Evolutionary conservation across 2,797 vertebrate species (phyloP).

Genomic region (Miichthys miiuy): DNA sequence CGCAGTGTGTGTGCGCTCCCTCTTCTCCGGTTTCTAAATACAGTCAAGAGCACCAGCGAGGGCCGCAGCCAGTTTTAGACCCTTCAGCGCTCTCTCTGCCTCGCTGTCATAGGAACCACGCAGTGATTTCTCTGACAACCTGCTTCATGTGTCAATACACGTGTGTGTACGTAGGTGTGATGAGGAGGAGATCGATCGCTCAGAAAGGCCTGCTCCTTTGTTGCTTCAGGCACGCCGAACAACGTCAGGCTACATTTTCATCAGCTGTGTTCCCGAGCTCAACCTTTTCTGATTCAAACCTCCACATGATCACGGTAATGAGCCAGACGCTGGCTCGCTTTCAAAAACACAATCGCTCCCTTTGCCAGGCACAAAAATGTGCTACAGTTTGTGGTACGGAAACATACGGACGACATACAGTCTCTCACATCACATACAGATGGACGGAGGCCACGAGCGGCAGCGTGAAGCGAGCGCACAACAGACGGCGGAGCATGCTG

Average conservation of each 20-base stretch:
- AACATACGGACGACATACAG: slow-evolving; percentile 39
- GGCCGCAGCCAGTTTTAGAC: slow-evolving; percentile 33
- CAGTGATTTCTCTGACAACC: slow-evolving; percentile 15
- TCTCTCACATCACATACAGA: slow-evolving; percentile 41
- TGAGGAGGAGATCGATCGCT: background rate
- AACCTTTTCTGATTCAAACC: slow-evolving; percentile 28
- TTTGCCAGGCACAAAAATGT: slow-evolving; percentile 49
- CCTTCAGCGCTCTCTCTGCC: slow-evolving; percentile 9
- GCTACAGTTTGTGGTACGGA: slow-evolving; percentile 42
- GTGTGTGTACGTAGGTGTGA: background rate
- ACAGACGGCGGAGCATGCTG: slow-evolving; percentile 29
- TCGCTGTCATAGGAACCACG: slow-evolving; percentile 51
- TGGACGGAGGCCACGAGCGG: slow-evolving; percentile 25
- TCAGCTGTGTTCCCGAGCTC: slow-evolving; percentile 13
- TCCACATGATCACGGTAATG: slow-evolving; percentile 40
- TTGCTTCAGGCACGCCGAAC: slow-evolving; percentile 10
- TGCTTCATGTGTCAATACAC: background rate
- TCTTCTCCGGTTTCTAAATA: slow-evolving; percentile 50
- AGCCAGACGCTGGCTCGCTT: slow-evolving; percentile 26
- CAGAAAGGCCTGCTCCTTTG: slow-evolving; percentile 6
- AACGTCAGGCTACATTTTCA: background rate
- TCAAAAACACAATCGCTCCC: slow-evolving; percentile 21
- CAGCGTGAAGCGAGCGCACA: background rate
- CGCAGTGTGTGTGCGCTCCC: background rate
- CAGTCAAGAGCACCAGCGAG: slow-evolving; percentile 16